A percentile compares a stretch with the other conserved stretches of the same genome.
phyloP scores from a whole-genome alignment of 2,888 invertebrate genomes.

The Ochropleura leucogaster region DNA sequence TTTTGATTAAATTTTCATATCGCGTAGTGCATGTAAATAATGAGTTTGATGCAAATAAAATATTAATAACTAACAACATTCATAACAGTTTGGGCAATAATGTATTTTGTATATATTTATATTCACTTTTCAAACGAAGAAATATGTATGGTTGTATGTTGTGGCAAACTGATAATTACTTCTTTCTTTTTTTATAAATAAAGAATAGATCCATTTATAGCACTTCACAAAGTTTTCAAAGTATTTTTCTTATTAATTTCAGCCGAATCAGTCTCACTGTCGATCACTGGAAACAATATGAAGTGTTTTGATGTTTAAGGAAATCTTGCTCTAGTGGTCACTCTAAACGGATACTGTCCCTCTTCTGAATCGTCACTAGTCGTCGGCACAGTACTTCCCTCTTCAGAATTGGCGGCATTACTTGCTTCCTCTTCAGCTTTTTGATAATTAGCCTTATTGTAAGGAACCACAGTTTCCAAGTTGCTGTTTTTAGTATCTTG shows the following conservation, averaged over 20 bases:
- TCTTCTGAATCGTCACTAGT: not conserved
- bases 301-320: not conserved
- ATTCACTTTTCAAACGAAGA: too few species aligned
- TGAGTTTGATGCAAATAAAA: not conserved
- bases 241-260: not conserved
- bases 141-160: too few species aligned
- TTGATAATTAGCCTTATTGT: not conserved
- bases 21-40: not conserved
- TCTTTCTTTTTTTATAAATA: too few species aligned
- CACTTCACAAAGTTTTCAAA: not conserved
- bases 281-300: not conserved
- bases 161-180: too few species aligned
- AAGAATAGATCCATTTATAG: too few species aligned
- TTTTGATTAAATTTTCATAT: slow-evolving; percentile 1
- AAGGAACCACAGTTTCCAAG: not conserved
- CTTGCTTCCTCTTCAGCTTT: not conserved
- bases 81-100: not conserved
- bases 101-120: not conserved
- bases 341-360: not conserved
- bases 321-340: not conserved
- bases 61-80: not conserved
- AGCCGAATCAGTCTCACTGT: not conserved
- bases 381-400: not conserved
- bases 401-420: not conserved
- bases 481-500: not conserved